These are phyloP conservation scores for Spongilla lacustris DNA, from an alignment of 37 sponge, comb jelly and placozoan species.

Conservation along the genomic window DNA sequence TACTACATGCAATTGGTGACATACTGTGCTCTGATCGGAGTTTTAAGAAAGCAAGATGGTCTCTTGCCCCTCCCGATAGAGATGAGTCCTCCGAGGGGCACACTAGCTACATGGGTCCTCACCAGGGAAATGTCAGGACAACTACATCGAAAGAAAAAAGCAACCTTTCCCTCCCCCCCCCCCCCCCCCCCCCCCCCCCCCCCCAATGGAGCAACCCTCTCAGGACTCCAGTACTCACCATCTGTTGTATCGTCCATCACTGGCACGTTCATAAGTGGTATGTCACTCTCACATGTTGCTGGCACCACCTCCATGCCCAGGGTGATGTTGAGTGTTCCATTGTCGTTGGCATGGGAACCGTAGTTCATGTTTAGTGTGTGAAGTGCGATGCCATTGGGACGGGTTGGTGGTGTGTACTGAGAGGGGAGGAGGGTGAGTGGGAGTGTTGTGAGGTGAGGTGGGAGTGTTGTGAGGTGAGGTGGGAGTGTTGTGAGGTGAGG, in stretches of 20 bases:
- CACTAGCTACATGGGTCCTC: slow-evolving; percentile 49
- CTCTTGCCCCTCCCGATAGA: slow-evolving; percentile 30
- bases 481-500: too few relatives aligned
- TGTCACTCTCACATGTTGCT: slow-evolving; percentile 25
- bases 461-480: neutral
- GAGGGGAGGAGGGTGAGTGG: neutral
- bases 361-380: slow-evolving; percentile 6
- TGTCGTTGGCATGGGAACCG: neutral
- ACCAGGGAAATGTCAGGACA: neutral
- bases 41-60: slow-evolving; percentile 39
- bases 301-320: slow-evolving; percentile 51
- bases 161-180: neutral
- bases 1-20: neutral
- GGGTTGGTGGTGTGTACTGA: slow-evolving; percentile 37
- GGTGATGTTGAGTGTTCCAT: slow-evolving; percentile 2
- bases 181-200: neutral
- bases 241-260: neutral
- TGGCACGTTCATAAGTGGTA: slow-evolving; percentile 24
- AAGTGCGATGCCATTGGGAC: slow-evolving; percentile 54
- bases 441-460: neutral
- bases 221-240: neutral
- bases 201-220: neutral
- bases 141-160: neutral
- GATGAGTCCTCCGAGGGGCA: slow-evolving; percentile 50
- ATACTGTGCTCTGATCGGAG: slow-evolving; percentile 21